These are phyloP conservation scores for Clarias platycephalus DNA, from an alignment of 2,797 vertebrate genomes.

Conservation along the genomic window DNA sequence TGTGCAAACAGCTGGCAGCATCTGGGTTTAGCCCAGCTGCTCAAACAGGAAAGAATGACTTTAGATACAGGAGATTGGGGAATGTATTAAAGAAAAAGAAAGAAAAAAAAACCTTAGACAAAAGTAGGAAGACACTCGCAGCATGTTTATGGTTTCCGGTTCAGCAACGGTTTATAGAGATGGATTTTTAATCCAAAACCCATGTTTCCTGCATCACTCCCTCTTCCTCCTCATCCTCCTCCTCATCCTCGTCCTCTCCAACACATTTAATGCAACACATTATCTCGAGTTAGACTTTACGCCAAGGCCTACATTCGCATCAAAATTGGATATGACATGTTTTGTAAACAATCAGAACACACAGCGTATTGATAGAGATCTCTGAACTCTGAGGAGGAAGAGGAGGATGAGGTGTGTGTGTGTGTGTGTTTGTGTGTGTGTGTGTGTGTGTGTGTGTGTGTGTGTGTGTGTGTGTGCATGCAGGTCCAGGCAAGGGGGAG, in stretches of 20 bases:
- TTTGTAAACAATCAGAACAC: conserved; percentile 39
- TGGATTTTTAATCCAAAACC: neutral
- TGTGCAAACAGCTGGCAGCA: conserved; percentile 58
- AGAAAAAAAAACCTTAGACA: neutral
- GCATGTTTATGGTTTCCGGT: neutral
- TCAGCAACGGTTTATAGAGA: neutral
- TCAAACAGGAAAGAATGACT: conserved; percentile 68
- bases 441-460: too few relatives aligned
- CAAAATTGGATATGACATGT: conserved; percentile 36
- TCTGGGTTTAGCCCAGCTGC: conserved; percentile 51
- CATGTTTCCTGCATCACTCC: neutral
- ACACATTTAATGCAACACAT: conserved; percentile 17
- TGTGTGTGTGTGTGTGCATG: neutral
- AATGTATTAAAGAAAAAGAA: neutral
- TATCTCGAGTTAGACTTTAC: neutral
- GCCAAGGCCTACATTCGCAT: neutral
- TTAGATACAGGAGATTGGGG: conserved; percentile 53
- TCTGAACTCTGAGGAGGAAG: conserved; percentile 11
- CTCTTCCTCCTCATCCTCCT: neutral
- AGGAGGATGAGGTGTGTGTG: conserved; percentile 9
- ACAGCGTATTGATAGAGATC: conserved; percentile 34
- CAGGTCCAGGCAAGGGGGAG: neutral
- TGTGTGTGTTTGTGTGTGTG: too few relatives aligned
- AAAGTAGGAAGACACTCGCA: neutral
- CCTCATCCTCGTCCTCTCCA: neutral